These are phyloP conservation scores for Catharus bicknelli DNA, from an alignment of 2,113 vertebrate species.

Conservation along the genomic window DNA sequence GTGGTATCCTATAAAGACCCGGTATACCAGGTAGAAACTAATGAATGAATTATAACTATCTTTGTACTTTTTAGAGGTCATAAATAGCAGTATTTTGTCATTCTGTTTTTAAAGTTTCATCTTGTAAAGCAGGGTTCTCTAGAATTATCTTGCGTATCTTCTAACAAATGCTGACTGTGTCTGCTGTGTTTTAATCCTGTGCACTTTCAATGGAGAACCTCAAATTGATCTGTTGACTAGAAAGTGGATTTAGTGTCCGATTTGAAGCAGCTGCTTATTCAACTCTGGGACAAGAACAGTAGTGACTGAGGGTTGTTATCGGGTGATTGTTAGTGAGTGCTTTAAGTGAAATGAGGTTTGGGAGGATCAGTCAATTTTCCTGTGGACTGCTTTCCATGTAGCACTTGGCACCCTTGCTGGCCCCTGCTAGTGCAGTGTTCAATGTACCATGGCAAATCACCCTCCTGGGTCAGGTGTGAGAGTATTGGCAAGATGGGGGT, in stretches of 20 bases:
- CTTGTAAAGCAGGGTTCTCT: not conserved
- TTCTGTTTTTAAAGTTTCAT: not conserved
- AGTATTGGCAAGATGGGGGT: not conserved
- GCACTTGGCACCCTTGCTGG: not conserved
- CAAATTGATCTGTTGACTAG: slow-evolving; percentile 6
- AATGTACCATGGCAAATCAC: not conserved
- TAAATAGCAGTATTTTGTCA: not conserved
- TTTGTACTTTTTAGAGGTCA: not conserved
- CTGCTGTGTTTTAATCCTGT: not conserved
- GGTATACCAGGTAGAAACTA: not conserved
- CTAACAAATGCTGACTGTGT: not conserved
- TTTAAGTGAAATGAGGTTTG: slow-evolving; percentile 34
- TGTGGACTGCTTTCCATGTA: not conserved
- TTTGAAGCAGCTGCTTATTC: slow-evolving; percentile 7
- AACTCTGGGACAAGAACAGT: not conserved
- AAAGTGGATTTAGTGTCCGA: not conserved
- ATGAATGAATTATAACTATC: not conserved
- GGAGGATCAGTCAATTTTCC: slow-evolving; percentile 8
- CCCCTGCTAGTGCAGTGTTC: not conserved
- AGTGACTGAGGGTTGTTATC: slow-evolving; percentile 1
- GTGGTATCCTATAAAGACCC: not conserved
- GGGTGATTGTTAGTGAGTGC: slow-evolving; percentile 3
- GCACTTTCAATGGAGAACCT: not conserved
- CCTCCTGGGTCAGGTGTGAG: not conserved
- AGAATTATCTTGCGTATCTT: not conserved